Evolutionary conservation across 2,888 invertebrate genomes (phyloP).

Genomic region (Drosophila mettleri): DNA sequence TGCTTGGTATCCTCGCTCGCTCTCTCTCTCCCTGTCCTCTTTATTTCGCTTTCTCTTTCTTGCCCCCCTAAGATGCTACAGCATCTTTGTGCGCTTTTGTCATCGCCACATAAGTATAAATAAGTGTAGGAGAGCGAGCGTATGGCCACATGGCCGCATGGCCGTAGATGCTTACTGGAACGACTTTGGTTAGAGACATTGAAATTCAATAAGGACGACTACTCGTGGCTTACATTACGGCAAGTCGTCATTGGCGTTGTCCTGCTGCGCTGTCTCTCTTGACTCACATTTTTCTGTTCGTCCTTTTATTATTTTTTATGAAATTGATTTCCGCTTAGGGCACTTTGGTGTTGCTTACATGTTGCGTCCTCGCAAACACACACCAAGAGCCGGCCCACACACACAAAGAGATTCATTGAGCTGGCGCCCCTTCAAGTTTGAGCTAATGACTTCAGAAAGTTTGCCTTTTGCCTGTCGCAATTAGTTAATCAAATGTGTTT

Average conservation of each 20-base stretch:
- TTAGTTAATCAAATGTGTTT: constrained; percentile 59
- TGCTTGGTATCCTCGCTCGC: constrained; percentile 19
- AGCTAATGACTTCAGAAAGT: constrained; percentile 20
- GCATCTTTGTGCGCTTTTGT: constrained; percentile 50
- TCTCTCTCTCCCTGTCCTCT: background rate
- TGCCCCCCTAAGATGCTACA: constrained; percentile 23
- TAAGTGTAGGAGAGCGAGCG: constrained; percentile 43
- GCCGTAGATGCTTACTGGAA: constrained; percentile 31
- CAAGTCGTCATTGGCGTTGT: constrained; percentile 53
- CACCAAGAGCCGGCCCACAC: background rate
- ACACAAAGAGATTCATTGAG: background rate
- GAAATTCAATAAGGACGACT: constrained; percentile 77
- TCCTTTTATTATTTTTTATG: constrained; percentile 53
- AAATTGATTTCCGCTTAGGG: constrained; percentile 80
- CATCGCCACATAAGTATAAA: constrained; percentile 58
- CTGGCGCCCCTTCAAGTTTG: background rate
- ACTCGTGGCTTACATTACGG: constrained; percentile 52
- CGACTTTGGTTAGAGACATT: constrained; percentile 54
- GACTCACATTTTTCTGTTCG: background rate
- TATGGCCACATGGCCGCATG: constrained; percentile 35
- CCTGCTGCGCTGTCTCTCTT: constrained; percentile 10
- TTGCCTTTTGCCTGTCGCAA: background rate
- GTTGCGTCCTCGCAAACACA: constrained; percentile 36
- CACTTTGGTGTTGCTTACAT: constrained; percentile 74
- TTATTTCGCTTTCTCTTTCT: background rate